These are phyloP conservation scores for Oncorhynchus mykiss DNA, from an alignment of 2,113 vertebrate species.

Conservation along the genomic window DNA sequence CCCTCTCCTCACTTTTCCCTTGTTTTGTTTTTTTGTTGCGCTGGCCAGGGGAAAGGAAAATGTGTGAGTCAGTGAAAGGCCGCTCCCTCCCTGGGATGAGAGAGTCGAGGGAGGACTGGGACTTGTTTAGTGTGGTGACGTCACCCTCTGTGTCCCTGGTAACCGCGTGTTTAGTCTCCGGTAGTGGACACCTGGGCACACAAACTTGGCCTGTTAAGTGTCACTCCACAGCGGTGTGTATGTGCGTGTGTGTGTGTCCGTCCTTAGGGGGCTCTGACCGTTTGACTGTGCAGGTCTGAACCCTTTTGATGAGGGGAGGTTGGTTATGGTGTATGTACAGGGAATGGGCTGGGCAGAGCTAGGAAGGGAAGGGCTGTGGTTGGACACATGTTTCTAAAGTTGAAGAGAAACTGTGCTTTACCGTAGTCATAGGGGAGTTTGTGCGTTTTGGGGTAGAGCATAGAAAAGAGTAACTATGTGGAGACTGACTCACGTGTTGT, in stretches of 20 bases:
- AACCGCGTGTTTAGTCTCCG: conserved; percentile 33
- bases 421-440: neutral
- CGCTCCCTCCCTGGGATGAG: conserved; percentile 57
- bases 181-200: conserved; percentile 43
- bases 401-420: neutral
- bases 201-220: conserved; percentile 21
- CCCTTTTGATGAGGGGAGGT: neutral
- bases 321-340: neutral
- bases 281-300: neutral
- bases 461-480: no score
- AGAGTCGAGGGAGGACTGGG: conserved; percentile 24
- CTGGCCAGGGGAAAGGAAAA: conserved; percentile 81
- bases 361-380: neutral
- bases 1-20: conserved; percentile 36
- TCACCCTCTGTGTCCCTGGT: conserved; percentile 47
- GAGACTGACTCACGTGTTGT: no score
- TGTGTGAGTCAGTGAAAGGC: conserved; percentile 70
- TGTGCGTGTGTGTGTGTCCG: conserved; percentile 26
- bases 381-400: neutral
- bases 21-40: conserved; percentile 25
- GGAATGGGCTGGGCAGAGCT: neutral
- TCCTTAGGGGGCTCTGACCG: conserved; percentile 16
- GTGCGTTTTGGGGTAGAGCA: neutral
- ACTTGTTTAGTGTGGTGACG: conserved; percentile 49
- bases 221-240: conserved; percentile 27